Evolutionary conservation across 2,888 invertebrate genomes (phyloP).

Genomic region (Bellardia bayeri): DNA sequence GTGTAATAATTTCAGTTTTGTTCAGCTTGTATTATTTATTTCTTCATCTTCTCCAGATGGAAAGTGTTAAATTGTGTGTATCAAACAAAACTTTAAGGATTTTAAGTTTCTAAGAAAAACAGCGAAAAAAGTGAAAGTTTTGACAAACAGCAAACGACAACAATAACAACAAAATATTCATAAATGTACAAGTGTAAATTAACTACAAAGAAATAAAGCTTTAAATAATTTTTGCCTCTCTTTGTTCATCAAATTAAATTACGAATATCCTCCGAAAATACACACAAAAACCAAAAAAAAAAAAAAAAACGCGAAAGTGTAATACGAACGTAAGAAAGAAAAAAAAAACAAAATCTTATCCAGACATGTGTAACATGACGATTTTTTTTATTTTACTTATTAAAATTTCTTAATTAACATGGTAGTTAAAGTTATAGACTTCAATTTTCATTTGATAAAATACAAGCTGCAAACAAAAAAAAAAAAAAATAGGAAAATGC

Average conservation of each 20-base stretch:
- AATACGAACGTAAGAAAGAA: slow-evolving; percentile 24
- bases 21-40: slow-evolving; percentile 47
- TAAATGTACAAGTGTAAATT: slow-evolving; percentile 66
- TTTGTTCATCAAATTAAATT: slow-evolving; percentile 64
- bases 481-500: slow-evolving; percentile 35
- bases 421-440: slow-evolving; percentile 63
- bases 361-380: slow-evolving; percentile 65
- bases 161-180: slow-evolving; percentile 46
- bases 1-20: slow-evolving; percentile 60
- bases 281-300: slow-evolving; percentile 8
- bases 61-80: slow-evolving; percentile 71
- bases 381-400: slow-evolving; percentile 61
- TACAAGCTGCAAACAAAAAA: slow-evolving; percentile 16
- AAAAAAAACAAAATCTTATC: slow-evolving; percentile 38
- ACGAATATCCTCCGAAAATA: slow-evolving; percentile 49
- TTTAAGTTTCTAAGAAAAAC: slow-evolving; percentile 61
- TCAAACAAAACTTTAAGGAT: slow-evolving; percentile 62
- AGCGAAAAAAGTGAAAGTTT: slow-evolving; percentile 67
- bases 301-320: slow-evolving; percentile 45
- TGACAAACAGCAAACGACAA: slow-evolving; percentile 9
- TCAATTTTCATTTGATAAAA: slow-evolving; percentile 62
- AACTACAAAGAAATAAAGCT: slow-evolving; percentile 51
- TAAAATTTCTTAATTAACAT: slow-evolving; percentile 73
- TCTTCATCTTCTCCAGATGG: slow-evolving; percentile 60
- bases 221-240: slow-evolving; percentile 49